Evolutionary conservation across 2,113 vertebrate species (phyloP), one percentile per base, ranked within the genome.

Genomic region (Amblyornis subalaris): DNA sequence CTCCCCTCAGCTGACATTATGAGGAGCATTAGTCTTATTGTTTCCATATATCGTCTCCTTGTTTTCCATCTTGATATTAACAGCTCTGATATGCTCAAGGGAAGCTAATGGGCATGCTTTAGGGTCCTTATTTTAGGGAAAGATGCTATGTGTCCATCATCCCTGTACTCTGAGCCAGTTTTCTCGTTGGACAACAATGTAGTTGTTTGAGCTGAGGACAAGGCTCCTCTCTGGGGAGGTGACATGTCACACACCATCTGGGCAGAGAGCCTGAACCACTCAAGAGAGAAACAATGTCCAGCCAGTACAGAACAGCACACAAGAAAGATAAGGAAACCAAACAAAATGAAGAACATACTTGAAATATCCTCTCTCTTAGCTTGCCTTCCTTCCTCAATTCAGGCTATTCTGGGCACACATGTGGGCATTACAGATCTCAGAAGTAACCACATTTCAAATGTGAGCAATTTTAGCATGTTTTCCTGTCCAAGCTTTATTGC

Each of bases 151-250:
- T 50, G 50, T 14, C 42, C 23, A 12, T 33, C 1, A 2, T 2
- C 4, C 0, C 0, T 12, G 21, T 25, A 6, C n/a, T 53, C 28
- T 75, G 42, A 40, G 36, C 7, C 54, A 23, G 25, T 44, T 44
- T 55, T n/a, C 26, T 19, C 3, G 0, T 20, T 62, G 40, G 75
- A 48, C 21, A 12, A 1, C 28, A 19, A 1, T 0, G 1, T 40
- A 48, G 5, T 23, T 67, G 12, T 55, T n/a, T 57, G 40, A 85
- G n/a, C 31, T 40, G n/a, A 22, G 45, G 51, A 21, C 4, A 10
- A 71, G 38, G 61, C 65, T 67, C 6, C 24, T 67, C 38, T 60
- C 55, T 54, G 40, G 73, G 77, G 60, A 51, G 47, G 24, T 76
- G 80, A 26, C 40, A 18, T 3, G 33, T 36, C 22, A 17, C 24